Percentiles rank a stretch among this genome's conserved stretches.
These are phyloP conservation scores for Lateolabrax maculatus DNA, from an alignment of 2,797 vertebrate genomes.

Conservation along the genomic window DNA sequence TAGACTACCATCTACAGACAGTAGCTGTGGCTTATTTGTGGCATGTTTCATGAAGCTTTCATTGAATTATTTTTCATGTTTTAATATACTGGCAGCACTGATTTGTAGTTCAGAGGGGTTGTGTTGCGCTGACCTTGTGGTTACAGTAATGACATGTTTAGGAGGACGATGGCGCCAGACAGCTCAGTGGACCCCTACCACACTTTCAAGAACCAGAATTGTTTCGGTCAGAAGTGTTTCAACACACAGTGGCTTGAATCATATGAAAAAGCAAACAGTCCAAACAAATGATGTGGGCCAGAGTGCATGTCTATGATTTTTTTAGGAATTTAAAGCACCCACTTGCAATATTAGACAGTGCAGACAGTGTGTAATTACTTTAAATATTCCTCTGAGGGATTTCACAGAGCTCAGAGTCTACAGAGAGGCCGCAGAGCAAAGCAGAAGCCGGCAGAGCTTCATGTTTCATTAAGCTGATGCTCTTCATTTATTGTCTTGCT, in stretches of 20 bases:
- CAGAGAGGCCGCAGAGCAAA: conserved; percentile 23
- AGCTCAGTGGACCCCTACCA: conserved; percentile 71
- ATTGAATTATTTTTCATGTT: conserved; percentile 48
- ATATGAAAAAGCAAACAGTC: conserved; percentile 49
- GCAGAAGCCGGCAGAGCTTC: conserved; percentile 35
- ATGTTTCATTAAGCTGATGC: conserved; percentile 36
- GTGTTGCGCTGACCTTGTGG: conserved; percentile 78
- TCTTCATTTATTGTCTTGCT: conserved; percentile 12
- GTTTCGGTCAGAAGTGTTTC: conserved; percentile 64
- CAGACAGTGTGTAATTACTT: conserved; percentile 61
- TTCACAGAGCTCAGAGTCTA: conserved; percentile 25
- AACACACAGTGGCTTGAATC: conserved; percentile 34
- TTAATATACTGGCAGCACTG: conserved; percentile 29
- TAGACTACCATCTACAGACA: conserved; percentile 3
- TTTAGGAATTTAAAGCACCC: conserved; percentile 55
- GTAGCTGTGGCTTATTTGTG: conserved; percentile 41
- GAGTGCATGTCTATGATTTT: conserved; percentile 46
- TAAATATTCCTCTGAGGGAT: conserved; percentile 50
- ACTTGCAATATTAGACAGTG: conserved; percentile 45
- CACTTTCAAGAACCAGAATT: conserved; percentile 66
- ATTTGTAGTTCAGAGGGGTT: conserved; percentile 34
- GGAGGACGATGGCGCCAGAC: conserved; percentile 87
- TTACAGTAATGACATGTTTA: conserved; percentile 89
- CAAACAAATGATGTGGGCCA: conserved; percentile 45
- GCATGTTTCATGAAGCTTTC: conserved; percentile 42